phyloP scores from a whole-genome alignment of 2,797 vertebrate species.

The Salmo trutta region DNA sequence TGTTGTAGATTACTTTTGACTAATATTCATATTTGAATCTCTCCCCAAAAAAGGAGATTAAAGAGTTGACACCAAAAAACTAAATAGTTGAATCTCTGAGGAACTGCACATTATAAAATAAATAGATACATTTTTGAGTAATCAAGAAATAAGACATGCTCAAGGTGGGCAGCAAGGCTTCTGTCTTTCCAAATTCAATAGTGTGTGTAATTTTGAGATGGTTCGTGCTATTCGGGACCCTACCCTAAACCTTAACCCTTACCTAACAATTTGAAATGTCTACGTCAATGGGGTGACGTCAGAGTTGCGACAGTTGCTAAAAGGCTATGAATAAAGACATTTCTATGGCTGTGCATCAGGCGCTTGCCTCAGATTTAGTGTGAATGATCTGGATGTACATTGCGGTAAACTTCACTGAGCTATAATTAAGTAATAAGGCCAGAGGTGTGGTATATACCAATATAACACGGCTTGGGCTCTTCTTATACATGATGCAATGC shows the following conservation, averaged over 20 bases:
- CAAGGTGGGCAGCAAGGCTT: not conserved
- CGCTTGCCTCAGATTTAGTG: slow-evolving; percentile 61
- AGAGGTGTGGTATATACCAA: too few relatives aligned
- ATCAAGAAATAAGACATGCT: not conserved
- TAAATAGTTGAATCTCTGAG: too few relatives aligned
- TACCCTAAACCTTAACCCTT: too few relatives aligned
- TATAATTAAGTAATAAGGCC: too few relatives aligned
- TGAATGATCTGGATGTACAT: slow-evolving; percentile 58
- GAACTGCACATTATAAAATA: too few relatives aligned
- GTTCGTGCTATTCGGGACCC: too few relatives aligned
- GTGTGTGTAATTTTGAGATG: not conserved
- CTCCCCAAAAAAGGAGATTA: not conserved
- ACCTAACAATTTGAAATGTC: too few relatives aligned
- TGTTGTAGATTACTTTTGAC: not conserved
- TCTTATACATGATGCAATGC: too few relatives aligned
- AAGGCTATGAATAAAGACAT: slow-evolving; percentile 11
- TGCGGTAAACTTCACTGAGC: too few relatives aligned
- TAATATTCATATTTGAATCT: not conserved
- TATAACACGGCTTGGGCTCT: too few relatives aligned
- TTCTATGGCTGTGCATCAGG: not conserved
- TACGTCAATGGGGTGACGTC: too few relatives aligned
- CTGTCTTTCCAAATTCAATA: not conserved
- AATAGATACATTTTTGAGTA: not conserved
- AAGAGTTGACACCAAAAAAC: not conserved
- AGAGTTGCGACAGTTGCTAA: not conserved